Base-by-base conservation (phyloP, 2,797 vertebrate species). In the Lutjanus argentimaculatus region DNA sequence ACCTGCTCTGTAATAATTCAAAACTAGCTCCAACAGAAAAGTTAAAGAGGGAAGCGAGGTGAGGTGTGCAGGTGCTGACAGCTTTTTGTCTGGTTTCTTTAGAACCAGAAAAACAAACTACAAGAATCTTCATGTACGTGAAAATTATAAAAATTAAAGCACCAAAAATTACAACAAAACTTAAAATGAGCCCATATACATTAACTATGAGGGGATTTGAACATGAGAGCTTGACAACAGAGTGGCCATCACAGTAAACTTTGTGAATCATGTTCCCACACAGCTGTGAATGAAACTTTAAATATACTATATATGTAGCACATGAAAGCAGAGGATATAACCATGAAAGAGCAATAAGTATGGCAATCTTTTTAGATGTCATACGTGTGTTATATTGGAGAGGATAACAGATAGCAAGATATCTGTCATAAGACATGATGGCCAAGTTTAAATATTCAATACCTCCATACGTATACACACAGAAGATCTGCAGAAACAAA, bases 11-110 rank as follows among this genome's bases (percentile, higher is more conserved):
- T 0, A 88, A 4, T 1, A 76, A 30, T 45, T 88, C 83, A 81
- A 90, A 91, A 16, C 55, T 69, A 15, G 12, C 48, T 0, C 79
- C 83, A 7, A 30, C 17, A 0, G 76, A 45, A 16, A 89, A 87
- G 67, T 88, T 90, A 0, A 90, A 9, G 11, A 89, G 51, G 0
- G 85, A 83, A 0, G 36, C 49, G 0, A 89, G 68, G 49, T 92
- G 89, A 69, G 90, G 89, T 6, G 73, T 57, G 69, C 90, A 91
- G 40, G 90, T 91, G 2, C 58, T 78, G 22, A 83, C 0, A 0
- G 80, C 84, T 42, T 89, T 89, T 9, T 83, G 77, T 36, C 70
- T 30, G 0, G 58, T 75, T 58, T 46, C 12, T 46, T 46, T 46
- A 14, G 45, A 46, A 2, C 45, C 45, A 46, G 45, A 46, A 14